Evolutionary conservation across 2,888 invertebrate genomes (phyloP), one percentile per base, ranked within the genome.

Genomic region (Amphipyra berbera): DNA sequence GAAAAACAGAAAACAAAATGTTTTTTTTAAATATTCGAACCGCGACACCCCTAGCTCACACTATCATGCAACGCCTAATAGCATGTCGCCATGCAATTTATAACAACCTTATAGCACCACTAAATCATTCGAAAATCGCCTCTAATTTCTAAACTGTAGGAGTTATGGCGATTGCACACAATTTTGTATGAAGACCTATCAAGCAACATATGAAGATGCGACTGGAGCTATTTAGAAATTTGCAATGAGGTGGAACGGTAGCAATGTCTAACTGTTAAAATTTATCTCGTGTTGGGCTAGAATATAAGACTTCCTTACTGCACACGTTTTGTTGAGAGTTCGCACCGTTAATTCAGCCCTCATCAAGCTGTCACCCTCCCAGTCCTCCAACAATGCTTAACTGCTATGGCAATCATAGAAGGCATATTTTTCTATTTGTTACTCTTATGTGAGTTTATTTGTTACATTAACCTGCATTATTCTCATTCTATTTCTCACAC

Each of bases 31-130:
- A 38, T 47, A 55, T 40, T 12, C 14, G 12, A 4, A 27, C 1
- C 4, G 15, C 27, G 40, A 35, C 73, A 69, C 0, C 73, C 73
- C 68, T 73, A 65, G 1, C 13, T 1, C 6, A 47, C 42, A 47
- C 44, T 68, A 72, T 61, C 73, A 44, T 59, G 65, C 73, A 65
- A 73, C 46, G 45, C 33, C 64, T 72, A 61, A 72, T 68, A 44
- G 41, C 48, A 58, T 68, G 60, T 42, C 73, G 48, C 48, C 69
- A 73, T 53, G 55, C 47, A 58, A 65, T 69, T 46, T 35, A 58
- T 46, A 12, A 72, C 68, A 73, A 72, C 46, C 14, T 48, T 58
- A 47, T 30, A 54, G 10, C 58, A 15, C 8, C 38, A 61, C 38
- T 52, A 64, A 55, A 72, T 69, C 55, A 73, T 49, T 35, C 14